Evolutionary conservation across 2,888 invertebrate species (phyloP), one percentile per base, ranked within the genome.

Genomic region (Aspidapion aeneum): DNA sequence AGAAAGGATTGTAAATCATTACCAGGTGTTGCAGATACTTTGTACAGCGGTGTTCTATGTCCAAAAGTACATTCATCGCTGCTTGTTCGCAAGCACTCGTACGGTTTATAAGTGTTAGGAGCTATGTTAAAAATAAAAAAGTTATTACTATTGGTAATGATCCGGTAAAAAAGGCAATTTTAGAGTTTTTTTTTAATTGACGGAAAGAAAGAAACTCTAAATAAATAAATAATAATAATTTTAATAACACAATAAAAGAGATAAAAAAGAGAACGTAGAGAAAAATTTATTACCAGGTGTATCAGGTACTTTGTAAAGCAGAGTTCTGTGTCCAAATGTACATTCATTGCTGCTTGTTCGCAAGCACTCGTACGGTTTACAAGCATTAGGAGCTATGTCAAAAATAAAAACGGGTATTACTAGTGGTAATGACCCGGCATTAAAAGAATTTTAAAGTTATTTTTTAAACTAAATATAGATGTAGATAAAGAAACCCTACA

Each of bases 281-380:
- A 35, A 35, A 35, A 3, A 35, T 7, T 7, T 7, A 7, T 35
- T 35, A 35, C 35, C 35, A 12, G 75, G 75, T 50, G 74, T 75
- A 55, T 74, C 72, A 54, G 72, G 72, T 35, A 68, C 76, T 75
- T 83, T 83, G 49, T 78, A 77, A 55, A 77, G 75, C 57, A 77
- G 78, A 12, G 86, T 84, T 71, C 86, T 87, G 18, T 84, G 82
- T 50, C 85, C 85, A 70, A 90, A 86, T 2, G 86, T 86, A 65
- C 74, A 77, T 65, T 75, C 69, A 62, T 72, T 71, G 60, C 73
- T 73, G 64, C 69, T 67, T 55, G 70, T 67, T 62, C 75, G 72
- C 58, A 68, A 35, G 12, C 3, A 35, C 12, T 35, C 69, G 61
- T 74, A 72, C 51, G 74, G 72, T 70, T 74, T 74, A 74, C 76